Evolutionary conservation across 2,797 vertebrate species (phyloP), one percentile per base, ranked within the genome.

Genomic region (Petrocephalus schoutedeni): DNA sequence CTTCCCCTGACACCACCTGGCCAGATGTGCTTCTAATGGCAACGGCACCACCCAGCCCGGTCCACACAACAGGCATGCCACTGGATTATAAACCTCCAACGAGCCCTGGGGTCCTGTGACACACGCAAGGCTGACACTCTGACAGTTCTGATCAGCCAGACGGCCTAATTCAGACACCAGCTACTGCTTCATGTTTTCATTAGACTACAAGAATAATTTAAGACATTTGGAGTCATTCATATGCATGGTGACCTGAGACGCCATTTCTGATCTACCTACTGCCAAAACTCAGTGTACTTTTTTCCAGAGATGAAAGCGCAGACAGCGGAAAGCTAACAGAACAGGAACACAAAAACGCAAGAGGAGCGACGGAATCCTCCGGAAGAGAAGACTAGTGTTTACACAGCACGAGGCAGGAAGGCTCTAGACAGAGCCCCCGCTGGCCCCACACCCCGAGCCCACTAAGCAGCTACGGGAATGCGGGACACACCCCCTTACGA

Each of bases 181-280:
- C 36, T 80, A 28, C 74, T 80, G 36, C 32, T 80, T 9, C 36
- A 32, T 14, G 36, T 2, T 80, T 80, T 45, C 32, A 41, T 45
- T 80, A 80, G 4, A 80, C 2, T 14, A 19, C 28, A 58, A 85
- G 23, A 86, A 86, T 86, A 86, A 86, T 86, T 86, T 57, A 86
- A 57, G 83, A 57, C 53, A 36, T 86, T 41, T 32, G 28, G 19
- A 86, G 84, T 86, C 84, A 57, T 56, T 32, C 56, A 21, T 58
- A 57, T 51, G n/a, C 21, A 21, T 3, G 16, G 51, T 57, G 53
- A 86, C 84, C 84, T 86, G 84, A 86, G 28, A 59, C 2, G 53
- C 7, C 32, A 58, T 36, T 57, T 59, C 12, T 86, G 56, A 58
- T 58, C 56, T 58, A 86, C 53, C 84, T 58, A 57, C 21, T 86